phyloP scores from a whole-genome alignment of 2,888 invertebrate genomes.

The Oscheius sp. region DNA sequence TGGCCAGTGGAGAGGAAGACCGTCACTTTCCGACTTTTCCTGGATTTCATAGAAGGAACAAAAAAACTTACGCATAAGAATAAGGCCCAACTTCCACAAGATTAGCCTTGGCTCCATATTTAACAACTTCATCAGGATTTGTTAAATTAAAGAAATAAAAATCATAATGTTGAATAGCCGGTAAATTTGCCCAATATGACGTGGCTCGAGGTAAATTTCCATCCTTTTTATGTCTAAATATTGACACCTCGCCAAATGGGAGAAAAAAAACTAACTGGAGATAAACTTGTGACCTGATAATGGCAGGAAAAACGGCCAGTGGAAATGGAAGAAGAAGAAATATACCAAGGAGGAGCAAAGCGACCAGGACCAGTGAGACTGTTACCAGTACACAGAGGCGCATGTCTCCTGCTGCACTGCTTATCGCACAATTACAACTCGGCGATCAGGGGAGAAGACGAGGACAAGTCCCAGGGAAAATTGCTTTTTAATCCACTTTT shows the following conservation, averaged over 20 bases:
- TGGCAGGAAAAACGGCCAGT: constrained; percentile 49
- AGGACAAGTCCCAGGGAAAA: too few relatives aligned
- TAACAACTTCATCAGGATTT: constrained; percentile 57
- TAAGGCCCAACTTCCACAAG: constrained; percentile 57
- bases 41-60: too few relatives aligned
- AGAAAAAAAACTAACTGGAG: constrained; percentile 45
- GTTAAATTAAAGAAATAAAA: constrained; percentile 55
- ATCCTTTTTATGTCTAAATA: constrained; percentile 45
- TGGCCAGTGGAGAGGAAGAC: too few relatives aligned
- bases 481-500: too few relatives aligned
- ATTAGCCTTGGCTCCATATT: constrained; percentile 50
- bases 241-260: not conserved
- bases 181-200: constrained; percentile 51
- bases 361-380: constrained; percentile 41
- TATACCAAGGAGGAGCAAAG: constrained; percentile 45
- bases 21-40: too few relatives aligned
- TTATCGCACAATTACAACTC: constrained; percentile 8
- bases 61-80: constrained; percentile 49
- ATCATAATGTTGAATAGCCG: constrained; percentile 46
- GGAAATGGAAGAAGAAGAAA: constrained; percentile 54
- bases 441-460: too few relatives aligned
- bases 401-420: constrained; percentile 28
- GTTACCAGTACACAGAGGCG: constrained; percentile 37
- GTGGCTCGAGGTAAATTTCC: constrained; percentile 48
- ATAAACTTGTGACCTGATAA: constrained; percentile 53